These are phyloP conservation scores for Engystomops pustulosus DNA, from an alignment of 2,113 vertebrate genomes.

Conservation along the genomic window DNA sequence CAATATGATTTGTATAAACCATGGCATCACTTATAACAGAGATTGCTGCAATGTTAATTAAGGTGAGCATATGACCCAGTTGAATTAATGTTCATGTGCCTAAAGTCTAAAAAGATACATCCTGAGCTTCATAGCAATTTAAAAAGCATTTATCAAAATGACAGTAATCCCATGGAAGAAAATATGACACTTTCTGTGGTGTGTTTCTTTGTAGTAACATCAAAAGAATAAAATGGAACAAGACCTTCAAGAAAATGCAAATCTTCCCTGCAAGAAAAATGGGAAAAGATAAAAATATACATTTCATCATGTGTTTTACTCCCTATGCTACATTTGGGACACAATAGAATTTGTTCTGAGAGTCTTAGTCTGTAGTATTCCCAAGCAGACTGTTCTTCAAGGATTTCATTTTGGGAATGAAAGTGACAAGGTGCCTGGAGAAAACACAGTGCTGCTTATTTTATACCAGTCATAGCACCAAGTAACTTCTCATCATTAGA, in stretches of 20 bases:
- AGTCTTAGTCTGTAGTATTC: slow-evolving; percentile 28
- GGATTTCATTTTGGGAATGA: slow-evolving; percentile 8
- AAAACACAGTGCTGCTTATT: too few species aligned
- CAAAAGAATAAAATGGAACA: slow-evolving; percentile 31
- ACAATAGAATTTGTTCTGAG: slow-evolving; percentile 18
- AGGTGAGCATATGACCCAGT: slow-evolving; percentile 22
- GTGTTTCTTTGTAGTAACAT: slow-evolving; percentile 3
- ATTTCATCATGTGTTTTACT: background rate
- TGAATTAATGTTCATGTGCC: slow-evolving; percentile 1
- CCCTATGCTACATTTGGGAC: background rate
- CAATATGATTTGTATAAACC: too few species aligned
- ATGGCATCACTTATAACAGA: background rate
- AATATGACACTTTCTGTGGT: slow-evolving; percentile 5
- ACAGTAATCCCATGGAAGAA: slow-evolving; percentile 26
- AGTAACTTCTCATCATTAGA: too few species aligned
- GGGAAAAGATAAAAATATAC: slow-evolving; percentile 38
- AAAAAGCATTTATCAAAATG: slow-evolving; percentile 33
- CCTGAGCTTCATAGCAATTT: slow-evolving; percentile 23
- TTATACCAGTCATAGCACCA: too few species aligned
- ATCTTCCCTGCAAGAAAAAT: background rate
- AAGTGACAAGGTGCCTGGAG: background rate
- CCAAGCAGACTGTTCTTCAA: slow-evolving; percentile 23
- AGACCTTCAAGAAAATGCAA: slow-evolving; percentile 24
- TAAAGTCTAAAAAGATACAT: slow-evolving; percentile 1
- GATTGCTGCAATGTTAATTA: slow-evolving; percentile 2